A percentile compares a stretch with the other conserved stretches of the same genome.
Evolutionary conservation across 2,113 vertebrate species (phyloP).

Genomic region (Prolemur simus): DNA sequence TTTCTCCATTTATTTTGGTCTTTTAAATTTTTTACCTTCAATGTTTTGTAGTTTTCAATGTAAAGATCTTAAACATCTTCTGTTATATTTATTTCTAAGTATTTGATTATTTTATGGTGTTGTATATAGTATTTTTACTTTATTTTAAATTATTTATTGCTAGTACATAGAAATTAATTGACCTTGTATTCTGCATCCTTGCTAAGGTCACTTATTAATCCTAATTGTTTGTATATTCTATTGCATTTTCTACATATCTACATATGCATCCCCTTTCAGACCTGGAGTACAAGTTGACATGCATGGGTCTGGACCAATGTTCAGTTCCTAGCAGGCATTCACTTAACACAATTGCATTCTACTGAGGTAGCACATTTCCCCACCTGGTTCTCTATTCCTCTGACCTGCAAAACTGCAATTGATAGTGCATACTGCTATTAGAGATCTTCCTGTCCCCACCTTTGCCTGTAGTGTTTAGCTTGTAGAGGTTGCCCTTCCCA

Average conservation of each 20-base stretch:
- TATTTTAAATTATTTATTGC: slow-evolving; percentile 30
- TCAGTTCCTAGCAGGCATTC: neutral
- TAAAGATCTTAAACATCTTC: neutral
- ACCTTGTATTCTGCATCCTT: neutral
- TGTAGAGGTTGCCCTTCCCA: slow-evolving; percentile 28
- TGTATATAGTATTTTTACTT: neutral
- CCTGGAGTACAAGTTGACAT: neutral
- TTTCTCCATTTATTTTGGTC: slow-evolving; percentile 2
- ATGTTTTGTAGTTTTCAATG: neutral
- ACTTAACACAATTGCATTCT: neutral
- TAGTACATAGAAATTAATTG: neutral
- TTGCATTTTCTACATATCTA: neutral
- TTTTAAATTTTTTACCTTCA: neutral
- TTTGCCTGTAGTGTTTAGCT: slow-evolving; percentile 48
- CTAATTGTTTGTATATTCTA: neutral
- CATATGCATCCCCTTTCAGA: neutral
- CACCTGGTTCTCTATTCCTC: neutral
- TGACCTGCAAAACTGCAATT: slow-evolving; percentile 10
- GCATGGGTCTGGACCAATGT: neutral
- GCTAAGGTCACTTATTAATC: neutral
- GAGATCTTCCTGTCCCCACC: slow-evolving; percentile 54
- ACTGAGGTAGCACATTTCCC: neutral
- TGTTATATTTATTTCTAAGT: neutral
- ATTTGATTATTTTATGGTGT: neutral
- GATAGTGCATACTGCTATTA: neutral